Conservation (phyloP, 1,140 invertebrate species). For the Hetaerina americana region DNA sequence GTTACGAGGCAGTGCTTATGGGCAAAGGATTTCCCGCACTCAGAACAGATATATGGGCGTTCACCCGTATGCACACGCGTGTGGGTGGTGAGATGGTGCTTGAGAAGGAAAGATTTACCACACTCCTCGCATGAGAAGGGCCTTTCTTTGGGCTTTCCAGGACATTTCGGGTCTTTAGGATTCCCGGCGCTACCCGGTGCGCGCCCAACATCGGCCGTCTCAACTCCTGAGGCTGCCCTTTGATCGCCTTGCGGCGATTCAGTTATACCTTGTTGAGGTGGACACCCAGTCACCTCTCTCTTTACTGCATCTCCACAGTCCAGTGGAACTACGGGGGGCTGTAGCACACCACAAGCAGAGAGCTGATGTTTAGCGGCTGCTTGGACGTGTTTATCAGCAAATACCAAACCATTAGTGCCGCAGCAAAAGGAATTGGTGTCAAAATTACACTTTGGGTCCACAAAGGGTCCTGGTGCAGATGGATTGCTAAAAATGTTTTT, state of each 20-base stretch:
- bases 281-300: too few species aligned
- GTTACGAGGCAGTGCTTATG: constrained; percentile 65
- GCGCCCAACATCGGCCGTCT: constrained; percentile 21
- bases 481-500: constrained; percentile 8
- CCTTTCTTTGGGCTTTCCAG: constrained; percentile 43
- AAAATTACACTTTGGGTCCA: constrained; percentile 14
- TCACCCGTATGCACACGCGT: constrained; percentile 57
- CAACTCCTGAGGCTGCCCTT: constrained; percentile 6
- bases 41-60: constrained; percentile 64
- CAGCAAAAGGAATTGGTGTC: constrained; percentile 14
- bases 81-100: constrained; percentile 69
- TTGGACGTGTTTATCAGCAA: constrained; percentile 10
- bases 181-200: constrained; percentile 3
- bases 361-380: constrained; percentile 33
- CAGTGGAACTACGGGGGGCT: too few species aligned
- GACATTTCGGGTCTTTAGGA: neutral
- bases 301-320: too few species aligned
- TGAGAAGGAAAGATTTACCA: constrained; percentile 67
- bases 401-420: constrained; percentile 7
- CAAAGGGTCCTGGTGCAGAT: constrained; percentile 9
- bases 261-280: too few species aligned
- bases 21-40: constrained; percentile 76
- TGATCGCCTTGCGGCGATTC: neutral
- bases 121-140: constrained; percentile 69
- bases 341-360: constrained; percentile 53